These are phyloP conservation scores for Coccyzus lansbergi DNA, from an alignment of 2,797 vertebrate genomes.

Conservation along the genomic window DNA sequence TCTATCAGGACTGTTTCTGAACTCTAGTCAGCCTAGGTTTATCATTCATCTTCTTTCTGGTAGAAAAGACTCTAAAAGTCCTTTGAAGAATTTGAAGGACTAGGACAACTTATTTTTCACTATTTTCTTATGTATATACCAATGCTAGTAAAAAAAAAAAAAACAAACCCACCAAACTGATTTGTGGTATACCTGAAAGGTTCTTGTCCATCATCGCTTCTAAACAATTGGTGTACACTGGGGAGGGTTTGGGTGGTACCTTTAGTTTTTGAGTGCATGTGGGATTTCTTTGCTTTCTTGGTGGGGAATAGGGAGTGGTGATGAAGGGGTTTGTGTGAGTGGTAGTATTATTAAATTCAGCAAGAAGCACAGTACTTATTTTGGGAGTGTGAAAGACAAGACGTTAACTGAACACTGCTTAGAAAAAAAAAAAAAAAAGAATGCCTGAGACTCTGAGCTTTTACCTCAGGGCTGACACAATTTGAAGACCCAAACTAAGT, in stretches of 20 bases:
- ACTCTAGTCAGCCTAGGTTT: not conserved
- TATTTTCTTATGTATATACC: not conserved
- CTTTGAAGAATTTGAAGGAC: not conserved
- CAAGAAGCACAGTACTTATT: not conserved
- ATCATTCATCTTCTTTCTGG: not conserved
- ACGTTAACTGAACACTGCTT: not conserved
- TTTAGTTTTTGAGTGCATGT: not conserved
- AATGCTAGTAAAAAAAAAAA: not conserved
- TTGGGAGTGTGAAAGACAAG: not conserved
- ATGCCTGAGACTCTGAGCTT: not conserved
- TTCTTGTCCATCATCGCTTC: not conserved
- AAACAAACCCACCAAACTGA: too few species aligned
- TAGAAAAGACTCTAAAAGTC: not conserved
- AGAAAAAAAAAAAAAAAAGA: not conserved
- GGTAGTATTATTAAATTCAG: not conserved
- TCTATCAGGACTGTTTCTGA: not conserved
- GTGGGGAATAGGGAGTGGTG: too few species aligned
- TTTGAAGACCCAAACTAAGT: not conserved
- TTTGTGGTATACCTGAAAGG: not conserved
- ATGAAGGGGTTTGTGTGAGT: not conserved
- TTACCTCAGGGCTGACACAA: not conserved
- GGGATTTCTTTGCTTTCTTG: rapidly evolving
- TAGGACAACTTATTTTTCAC: not conserved
- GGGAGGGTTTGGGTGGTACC: not conserved
- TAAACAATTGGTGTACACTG: not conserved